A percentile compares a stretch with the other conserved stretches of the same genome.
phyloP scores from a whole-genome alignment of 92 coral and sea anemone species.

The Actinostola sp. region DNA sequence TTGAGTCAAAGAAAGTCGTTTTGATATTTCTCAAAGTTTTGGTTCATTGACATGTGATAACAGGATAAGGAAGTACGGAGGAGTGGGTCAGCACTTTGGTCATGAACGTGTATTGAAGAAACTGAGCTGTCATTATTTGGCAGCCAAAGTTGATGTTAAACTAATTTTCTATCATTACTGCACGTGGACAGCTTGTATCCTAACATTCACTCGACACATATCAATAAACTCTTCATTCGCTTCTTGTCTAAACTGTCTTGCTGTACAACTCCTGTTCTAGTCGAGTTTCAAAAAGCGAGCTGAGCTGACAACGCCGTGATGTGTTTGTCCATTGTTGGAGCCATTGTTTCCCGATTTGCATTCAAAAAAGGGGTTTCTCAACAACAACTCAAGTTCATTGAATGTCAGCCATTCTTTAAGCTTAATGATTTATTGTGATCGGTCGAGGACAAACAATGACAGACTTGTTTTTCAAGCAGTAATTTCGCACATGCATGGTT shows the following conservation, averaged over 20 bases:
- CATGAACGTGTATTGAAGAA: background rate
- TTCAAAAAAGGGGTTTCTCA: constrained; percentile 17
- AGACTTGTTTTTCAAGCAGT: background rate
- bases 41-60: background rate
- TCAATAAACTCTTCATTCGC: background rate
- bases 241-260: background rate
- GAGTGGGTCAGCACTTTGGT: background rate
- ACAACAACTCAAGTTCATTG: constrained; percentile 2
- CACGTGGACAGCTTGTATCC: too few species aligned
- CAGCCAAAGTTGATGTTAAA: background rate
- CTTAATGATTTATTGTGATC: constrained; percentile 11
- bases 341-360: constrained; percentile 19
- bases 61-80: background rate
- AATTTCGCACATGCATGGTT: background rate
- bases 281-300: background rate
- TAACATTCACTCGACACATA: constrained; percentile 9
- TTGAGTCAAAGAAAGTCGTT: background rate
- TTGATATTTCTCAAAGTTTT: background rate
- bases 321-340: background rate
- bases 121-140: background rate
- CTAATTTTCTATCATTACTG: background rate
- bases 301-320: background rate
- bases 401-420: constrained; percentile 10
- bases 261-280: background rate
- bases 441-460: constrained; percentile 4